Evolutionary conservation across 92 coral and sea anemone genomes (phyloP), one percentile per base, ranked within the genome.

Genomic region (Parazoanthus atlanticus): DNA sequence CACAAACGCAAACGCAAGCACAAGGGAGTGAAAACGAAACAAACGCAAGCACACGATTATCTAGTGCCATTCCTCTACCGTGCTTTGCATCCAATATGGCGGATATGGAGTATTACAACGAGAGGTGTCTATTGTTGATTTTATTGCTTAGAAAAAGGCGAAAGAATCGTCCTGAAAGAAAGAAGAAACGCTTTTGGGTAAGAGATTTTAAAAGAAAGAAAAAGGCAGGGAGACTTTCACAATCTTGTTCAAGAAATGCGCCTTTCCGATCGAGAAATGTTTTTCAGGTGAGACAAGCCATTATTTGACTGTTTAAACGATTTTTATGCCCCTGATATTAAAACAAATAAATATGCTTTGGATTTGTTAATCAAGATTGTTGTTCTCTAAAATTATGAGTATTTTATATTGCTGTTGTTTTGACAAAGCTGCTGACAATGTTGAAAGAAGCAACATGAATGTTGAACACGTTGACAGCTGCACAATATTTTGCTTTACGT

Each of bases 141-240:
- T 74, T 74, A 74, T 74, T 74, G 49, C 79, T 74, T 74, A 74
- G 79, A 74, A 74, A 74, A 74, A 74, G 79, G 79, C 79, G n/a
- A 74, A 74, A 74, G 40, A 69, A 69, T 69, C 74, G 74, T 69
- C 74, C 34, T 26, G 33, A 74, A 74, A 82, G 75, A 52, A 52
- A 32, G 29, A 56, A 23, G 74, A 82, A 61, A 61, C 86, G 75
- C 23, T 82, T 61, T 61, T 58, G 86, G 86, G 74, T 82, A 61
- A 82, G 86, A 54, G 75, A 46, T 82, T 61, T 82, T 82, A 31
- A 82, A 82, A 61, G 86, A 82, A 82, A 82, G 74, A 61, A 82
- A 54, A 61, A 82, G 73, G 47, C 75, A 82, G 15, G 85, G 86
- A 34, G 86, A 49, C 40, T 82, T 61, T 82, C 74, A 32, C 46